Evolutionary conservation across 2,797 vertebrate species (phyloP).

Genomic region (Sciaenops ocellatus): DNA sequence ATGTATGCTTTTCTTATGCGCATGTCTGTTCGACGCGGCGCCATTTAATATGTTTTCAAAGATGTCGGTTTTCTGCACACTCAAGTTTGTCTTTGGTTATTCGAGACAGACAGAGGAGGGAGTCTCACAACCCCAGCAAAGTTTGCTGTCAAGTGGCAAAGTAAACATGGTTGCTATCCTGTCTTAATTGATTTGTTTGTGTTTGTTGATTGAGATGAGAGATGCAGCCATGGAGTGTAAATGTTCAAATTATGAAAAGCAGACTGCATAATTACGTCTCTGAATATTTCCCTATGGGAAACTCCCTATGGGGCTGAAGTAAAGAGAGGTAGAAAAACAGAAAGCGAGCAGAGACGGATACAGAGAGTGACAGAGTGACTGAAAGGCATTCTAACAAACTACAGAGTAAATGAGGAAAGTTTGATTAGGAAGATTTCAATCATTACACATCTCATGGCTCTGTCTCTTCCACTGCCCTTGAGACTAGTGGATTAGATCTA

Average conservation of each 20-base stretch:
- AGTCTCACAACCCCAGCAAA: slow-evolving; percentile 39
- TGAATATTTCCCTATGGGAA: slow-evolving; percentile 75
- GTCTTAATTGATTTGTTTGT: slow-evolving; percentile 80
- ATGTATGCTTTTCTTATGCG: slow-evolving; percentile 14
- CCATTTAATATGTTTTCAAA: slow-evolving; percentile 31
- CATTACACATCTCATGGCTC: slow-evolving; percentile 47
- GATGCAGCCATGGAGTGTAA: slow-evolving; percentile 74
- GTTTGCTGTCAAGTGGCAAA: slow-evolving; percentile 62
- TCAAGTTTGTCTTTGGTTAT: slow-evolving; percentile 47
- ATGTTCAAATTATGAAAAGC: slow-evolving; percentile 79
- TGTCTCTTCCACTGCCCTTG: slow-evolving; percentile 33
- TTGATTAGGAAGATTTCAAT: slow-evolving; percentile 62
- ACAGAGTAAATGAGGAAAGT: slow-evolving; percentile 42
- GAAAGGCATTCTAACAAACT: slow-evolving; percentile 53
- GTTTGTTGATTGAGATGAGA: slow-evolving; percentile 78
- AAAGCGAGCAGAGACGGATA: slow-evolving; percentile 37
- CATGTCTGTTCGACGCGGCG: slow-evolving; percentile 22
- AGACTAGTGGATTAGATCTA: slow-evolving; percentile 74
- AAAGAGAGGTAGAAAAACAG: slow-evolving; percentile 54
- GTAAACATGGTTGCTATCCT: slow-evolving; percentile 71
- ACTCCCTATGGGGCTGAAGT: slow-evolving; percentile 50
- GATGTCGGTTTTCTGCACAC: slow-evolving; percentile 16
- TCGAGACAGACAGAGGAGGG: slow-evolving; percentile 23
- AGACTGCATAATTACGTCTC: slow-evolving; percentile 77
- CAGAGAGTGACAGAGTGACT: slow-evolving; percentile 45